phyloP scores from a whole-genome alignment of 2,888 invertebrate species.

The Saturnia pavonia region DNA sequence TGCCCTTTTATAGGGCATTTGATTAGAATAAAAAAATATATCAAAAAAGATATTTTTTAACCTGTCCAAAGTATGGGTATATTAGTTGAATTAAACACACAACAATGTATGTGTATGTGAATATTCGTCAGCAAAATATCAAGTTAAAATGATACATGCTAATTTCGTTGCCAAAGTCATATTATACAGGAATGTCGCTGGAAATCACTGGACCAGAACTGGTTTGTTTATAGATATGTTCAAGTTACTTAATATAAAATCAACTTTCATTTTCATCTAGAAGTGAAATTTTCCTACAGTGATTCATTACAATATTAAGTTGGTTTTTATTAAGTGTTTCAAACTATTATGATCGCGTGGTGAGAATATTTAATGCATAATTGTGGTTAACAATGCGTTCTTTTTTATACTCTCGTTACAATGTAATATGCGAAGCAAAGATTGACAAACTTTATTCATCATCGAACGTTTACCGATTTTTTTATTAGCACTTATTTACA shows the following conservation, averaged over 20 bases:
- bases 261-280: constrained; percentile 19
- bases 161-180: not conserved
- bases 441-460: not conserved
- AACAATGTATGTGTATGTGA: not conserved
- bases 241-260: constrained; percentile 11
- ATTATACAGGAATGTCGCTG: not conserved
- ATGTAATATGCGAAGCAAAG: not conserved
- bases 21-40: no score
- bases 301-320: not conserved
- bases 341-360: not conserved
- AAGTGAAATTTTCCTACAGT: constrained; percentile 17
- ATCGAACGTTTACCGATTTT: not conserved
- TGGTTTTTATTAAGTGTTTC: constrained; percentile 1
- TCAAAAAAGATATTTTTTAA: no score
- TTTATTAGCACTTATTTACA: not conserved
- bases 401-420: not conserved
- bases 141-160: not conserved
- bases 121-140: not conserved
- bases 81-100: no score
- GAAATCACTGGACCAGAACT: not conserved
- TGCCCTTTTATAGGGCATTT: no score
- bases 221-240: constrained; percentile 8
- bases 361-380: constrained; percentile 5
- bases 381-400: not conserved
- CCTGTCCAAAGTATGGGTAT: no score